Percentiles rank a stretch among this genome's conserved stretches.
Evolutionary conservation across 2,797 vertebrate genomes (phyloP).

Genomic region (Labeo calbasu): DNA sequence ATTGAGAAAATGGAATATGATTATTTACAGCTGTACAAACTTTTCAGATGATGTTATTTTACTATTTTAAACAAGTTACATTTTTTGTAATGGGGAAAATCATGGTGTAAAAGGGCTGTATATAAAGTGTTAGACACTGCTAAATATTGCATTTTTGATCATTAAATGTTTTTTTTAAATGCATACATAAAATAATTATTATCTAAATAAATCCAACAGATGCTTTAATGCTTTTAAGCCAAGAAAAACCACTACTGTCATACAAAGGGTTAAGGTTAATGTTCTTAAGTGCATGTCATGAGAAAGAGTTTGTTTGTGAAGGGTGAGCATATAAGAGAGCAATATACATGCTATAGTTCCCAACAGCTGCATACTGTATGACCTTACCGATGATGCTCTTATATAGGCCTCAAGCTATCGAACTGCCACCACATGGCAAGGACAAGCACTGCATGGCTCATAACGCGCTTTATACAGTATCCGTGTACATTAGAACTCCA

Average conservation of each 20-base stretch:
- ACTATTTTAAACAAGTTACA: not conserved
- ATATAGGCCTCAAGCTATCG: not conserved
- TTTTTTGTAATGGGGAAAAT: not conserved
- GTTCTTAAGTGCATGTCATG: not conserved
- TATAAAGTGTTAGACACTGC: not conserved
- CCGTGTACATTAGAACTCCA: not conserved
- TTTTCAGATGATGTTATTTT: not conserved
- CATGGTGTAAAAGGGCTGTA: not conserved
- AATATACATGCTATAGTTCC: constrained; percentile 17
- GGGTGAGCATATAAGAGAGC: not conserved
- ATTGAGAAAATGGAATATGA: not conserved
- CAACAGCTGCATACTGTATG: constrained; percentile 12
- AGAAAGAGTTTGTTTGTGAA: not conserved
- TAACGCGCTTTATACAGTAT: not conserved
- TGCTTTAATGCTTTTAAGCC: not conserved
- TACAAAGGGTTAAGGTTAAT: not conserved
- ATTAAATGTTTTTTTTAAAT: not conserved
- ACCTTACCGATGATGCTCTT: constrained; percentile 32
- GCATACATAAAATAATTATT: not conserved
- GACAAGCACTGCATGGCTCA: constrained; percentile 47
- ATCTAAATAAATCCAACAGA: not conserved
- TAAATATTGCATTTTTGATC: not conserved
- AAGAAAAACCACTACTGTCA: too few relatives aligned
- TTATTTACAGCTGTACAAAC: not conserved
- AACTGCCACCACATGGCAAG: constrained; percentile 58